These are phyloP conservation scores for Macaria liturata DNA, from an alignment of 2,888 invertebrate species.

Conservation along the genomic window DNA sequence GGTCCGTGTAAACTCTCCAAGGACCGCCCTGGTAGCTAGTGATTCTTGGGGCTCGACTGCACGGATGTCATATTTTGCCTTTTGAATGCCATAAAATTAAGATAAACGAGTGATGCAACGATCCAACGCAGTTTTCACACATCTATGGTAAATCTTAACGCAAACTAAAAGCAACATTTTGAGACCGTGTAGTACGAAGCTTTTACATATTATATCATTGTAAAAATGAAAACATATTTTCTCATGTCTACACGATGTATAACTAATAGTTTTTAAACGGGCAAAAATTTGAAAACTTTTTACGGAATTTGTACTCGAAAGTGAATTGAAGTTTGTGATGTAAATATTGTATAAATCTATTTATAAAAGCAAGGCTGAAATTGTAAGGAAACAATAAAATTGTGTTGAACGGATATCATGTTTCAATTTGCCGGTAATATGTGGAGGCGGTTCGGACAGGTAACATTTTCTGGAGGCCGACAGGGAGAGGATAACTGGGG, in stretches of 20 bases:
- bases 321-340: slow-evolving; percentile 64
- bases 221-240: slow-evolving; percentile 59
- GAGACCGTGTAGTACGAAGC: slow-evolving; percentile 9
- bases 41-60: slow-evolving; percentile 21
- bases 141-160: no score
- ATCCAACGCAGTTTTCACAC: no score
- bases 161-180: slow-evolving; percentile 39
- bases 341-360: slow-evolving; percentile 79
- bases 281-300: slow-evolving; percentile 62
- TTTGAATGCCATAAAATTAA: no score
- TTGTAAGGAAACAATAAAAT: slow-evolving; percentile 82
- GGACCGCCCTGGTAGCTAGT: slow-evolving; percentile 49
- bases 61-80: no score
- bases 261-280: slow-evolving; percentile 47
- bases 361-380: slow-evolving; percentile 82
- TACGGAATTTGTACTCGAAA: slow-evolving; percentile 76
- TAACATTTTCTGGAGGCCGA: slow-evolving; percentile 12
- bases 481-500: slow-evolving; percentile 16
- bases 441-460: slow-evolving; percentile 8
- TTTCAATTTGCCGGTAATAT: slow-evolving; percentile 21
- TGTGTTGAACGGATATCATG: slow-evolving; percentile 66
- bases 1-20: slow-evolving; percentile 46
- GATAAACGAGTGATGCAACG: no score
- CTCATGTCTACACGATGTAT: slow-evolving; percentile 55
- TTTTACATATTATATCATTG: slow-evolving; percentile 31